Percentiles rank a stretch among this genome's conserved stretches.
These are phyloP conservation scores for Halesus radiatus DNA, from an alignment of 1,140 invertebrate genomes.

Conservation along the genomic window DNA sequence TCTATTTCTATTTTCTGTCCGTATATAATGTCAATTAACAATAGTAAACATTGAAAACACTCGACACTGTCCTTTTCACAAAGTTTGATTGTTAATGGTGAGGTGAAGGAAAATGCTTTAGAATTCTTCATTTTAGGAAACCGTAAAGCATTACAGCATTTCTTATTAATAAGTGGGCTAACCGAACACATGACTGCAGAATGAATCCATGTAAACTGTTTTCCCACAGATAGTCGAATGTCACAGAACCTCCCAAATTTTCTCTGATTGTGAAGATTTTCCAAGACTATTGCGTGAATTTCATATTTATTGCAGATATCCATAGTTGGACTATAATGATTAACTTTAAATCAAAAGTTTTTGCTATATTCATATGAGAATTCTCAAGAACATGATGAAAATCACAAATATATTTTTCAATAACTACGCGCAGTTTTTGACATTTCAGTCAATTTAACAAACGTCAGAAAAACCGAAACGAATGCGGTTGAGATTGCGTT, in stretches of 20 bases:
- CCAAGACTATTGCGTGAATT: constrained; percentile 26
- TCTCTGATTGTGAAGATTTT: constrained; percentile 37
- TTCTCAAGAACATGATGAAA: no score
- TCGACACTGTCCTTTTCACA: constrained; percentile 47
- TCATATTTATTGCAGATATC: no score
- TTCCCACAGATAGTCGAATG: constrained; percentile 43
- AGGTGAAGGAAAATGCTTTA: constrained; percentile 46
- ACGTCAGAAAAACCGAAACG: no score
- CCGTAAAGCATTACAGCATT: constrained; percentile 47
- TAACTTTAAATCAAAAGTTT: no score
- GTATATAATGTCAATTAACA: constrained; percentile 51
- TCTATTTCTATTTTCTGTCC: constrained; percentile 46
- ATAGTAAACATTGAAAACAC: constrained; percentile 51
- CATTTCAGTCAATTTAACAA: no score
- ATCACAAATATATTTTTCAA: no score
- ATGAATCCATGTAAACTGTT: constrained; percentile 51
- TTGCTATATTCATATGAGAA: no score
- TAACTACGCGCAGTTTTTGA: no score
- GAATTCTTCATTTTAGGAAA: constrained; percentile 34
- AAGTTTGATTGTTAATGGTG: constrained; percentile 50
- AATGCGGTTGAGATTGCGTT: no score
- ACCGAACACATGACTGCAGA: constrained; percentile 48
- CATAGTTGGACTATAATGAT: no score
- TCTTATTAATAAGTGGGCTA: constrained; percentile 44
- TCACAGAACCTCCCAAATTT: constrained; percentile 41